Percentiles rank a stretch among this genome's conserved stretches.
Evolutionary conservation across 2,113 vertebrate genomes (phyloP).

Genomic region (Nipponia nippon): DNA sequence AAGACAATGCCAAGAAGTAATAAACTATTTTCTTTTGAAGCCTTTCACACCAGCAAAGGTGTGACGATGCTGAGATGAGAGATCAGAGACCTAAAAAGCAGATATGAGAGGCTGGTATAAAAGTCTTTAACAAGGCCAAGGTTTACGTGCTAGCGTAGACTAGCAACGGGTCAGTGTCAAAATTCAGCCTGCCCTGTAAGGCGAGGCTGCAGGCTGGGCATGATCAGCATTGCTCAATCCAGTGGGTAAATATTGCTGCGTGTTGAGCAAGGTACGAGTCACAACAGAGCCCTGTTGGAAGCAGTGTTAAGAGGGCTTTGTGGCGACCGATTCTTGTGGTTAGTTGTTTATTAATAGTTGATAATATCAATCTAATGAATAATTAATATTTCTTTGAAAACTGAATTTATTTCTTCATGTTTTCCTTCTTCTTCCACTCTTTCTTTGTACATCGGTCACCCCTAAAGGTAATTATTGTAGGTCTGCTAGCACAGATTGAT

Average conservation of each 20-base stretch:
- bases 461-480: no score
- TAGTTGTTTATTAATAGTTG: neutral
- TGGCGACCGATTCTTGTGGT: neutral
- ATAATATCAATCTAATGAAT: neutral
- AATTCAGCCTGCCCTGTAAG: neutral
- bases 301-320: neutral
- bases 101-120: neutral
- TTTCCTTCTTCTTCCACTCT: neutral
- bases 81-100: neutral
- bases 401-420: neutral
- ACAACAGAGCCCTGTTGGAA: neutral
- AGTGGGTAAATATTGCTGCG: neutral
- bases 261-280: neutral
- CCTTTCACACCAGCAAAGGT: neutral
- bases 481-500: neutral
- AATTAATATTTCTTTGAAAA: neutral
- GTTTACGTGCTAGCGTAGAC: neutral
- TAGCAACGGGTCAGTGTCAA: neutral
- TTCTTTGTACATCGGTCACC: neutral
- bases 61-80: neutral
- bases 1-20: neutral
- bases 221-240: neutral
- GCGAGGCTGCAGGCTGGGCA: neutral
- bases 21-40: neutral
- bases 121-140: neutral